phyloP scores from a whole-genome alignment of 2,797 vertebrate species.

The Sebastes glaucus region DNA sequence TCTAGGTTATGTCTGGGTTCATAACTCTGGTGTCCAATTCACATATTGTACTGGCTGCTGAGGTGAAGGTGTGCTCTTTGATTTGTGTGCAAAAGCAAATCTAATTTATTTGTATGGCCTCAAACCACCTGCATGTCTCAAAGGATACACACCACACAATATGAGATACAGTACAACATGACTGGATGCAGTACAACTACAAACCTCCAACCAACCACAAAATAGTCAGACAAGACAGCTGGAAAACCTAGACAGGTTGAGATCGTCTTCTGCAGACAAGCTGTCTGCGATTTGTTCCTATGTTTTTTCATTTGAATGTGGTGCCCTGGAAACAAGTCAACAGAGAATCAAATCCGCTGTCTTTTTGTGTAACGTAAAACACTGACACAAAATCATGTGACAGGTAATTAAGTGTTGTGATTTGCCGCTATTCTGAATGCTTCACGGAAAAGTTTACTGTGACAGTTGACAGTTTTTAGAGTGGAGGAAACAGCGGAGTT shows the following conservation, averaged over 20 bases:
- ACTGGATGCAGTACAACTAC: not conserved
- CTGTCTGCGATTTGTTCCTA: constrained; percentile 20
- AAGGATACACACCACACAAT: not conserved
- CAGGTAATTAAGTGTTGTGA: constrained; percentile 39
- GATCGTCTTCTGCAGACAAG: constrained; percentile 26
- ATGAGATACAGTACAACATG: not conserved
- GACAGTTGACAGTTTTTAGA: not conserved
- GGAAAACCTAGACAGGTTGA: not conserved
- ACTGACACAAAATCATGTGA: constrained; percentile 10
- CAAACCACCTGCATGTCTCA: constrained; percentile 10
- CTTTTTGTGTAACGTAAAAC: not conserved
- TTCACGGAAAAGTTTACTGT: not conserved
- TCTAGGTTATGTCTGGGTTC: constrained; percentile 31
- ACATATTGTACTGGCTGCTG: not conserved
- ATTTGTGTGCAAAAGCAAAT: constrained; percentile 31
- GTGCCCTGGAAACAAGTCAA: constrained; percentile 11
- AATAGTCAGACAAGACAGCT: constrained; percentile 13
- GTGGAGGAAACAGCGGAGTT: not conserved
- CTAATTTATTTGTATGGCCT: constrained; percentile 25
- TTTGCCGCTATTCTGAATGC: not conserved
- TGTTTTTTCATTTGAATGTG: constrained; percentile 9
- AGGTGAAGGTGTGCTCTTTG: constrained; percentile 15
- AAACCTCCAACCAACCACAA: constrained; percentile 12
- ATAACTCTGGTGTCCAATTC: constrained; percentile 17
- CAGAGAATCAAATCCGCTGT: constrained; percentile 17